phyloP scores from a whole-genome alignment of 2,797 vertebrate species.

The Tolypeutes matacus region DNA sequence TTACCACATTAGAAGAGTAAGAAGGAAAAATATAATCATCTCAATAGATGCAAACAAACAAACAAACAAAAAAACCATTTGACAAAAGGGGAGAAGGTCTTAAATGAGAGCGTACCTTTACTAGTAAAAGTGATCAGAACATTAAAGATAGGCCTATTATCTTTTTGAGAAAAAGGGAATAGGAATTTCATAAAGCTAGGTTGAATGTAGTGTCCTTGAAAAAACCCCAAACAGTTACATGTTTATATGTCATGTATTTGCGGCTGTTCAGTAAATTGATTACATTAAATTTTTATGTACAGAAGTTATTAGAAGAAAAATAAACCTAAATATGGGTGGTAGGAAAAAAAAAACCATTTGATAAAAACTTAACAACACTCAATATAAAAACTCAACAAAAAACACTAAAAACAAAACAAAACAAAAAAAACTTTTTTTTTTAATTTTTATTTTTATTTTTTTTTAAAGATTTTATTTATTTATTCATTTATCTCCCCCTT shows the following conservation, averaged over 20 bases:
- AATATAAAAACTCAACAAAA: neutral
- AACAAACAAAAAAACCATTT: neutral
- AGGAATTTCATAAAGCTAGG: neutral
- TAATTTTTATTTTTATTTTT: too few relatives aligned
- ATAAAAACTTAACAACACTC: neutral
- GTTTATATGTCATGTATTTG: too few relatives aligned
- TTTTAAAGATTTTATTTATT: too few relatives aligned
- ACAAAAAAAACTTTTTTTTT: too few relatives aligned
- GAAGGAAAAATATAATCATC: neutral
- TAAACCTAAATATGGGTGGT: too few relatives aligned
- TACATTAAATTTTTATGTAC: too few relatives aligned
- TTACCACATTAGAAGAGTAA: constrained; percentile 5
- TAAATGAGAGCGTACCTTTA: neutral
- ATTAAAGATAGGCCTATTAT: neutral
- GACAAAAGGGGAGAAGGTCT: too few relatives aligned
- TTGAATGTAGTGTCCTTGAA: neutral
- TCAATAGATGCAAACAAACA: neutral
- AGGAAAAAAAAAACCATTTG: neutral
- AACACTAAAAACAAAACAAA: too few relatives aligned
- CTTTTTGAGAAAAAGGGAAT: neutral
- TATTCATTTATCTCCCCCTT: too few relatives aligned
- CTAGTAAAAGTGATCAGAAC: neutral
- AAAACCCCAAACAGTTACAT: neutral
- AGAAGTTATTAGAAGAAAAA: too few relatives aligned
- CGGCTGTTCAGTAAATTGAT: too few relatives aligned